Conservation (phyloP, 2,113 vertebrate genomes). For the Megalops atlanticus region DNA sequence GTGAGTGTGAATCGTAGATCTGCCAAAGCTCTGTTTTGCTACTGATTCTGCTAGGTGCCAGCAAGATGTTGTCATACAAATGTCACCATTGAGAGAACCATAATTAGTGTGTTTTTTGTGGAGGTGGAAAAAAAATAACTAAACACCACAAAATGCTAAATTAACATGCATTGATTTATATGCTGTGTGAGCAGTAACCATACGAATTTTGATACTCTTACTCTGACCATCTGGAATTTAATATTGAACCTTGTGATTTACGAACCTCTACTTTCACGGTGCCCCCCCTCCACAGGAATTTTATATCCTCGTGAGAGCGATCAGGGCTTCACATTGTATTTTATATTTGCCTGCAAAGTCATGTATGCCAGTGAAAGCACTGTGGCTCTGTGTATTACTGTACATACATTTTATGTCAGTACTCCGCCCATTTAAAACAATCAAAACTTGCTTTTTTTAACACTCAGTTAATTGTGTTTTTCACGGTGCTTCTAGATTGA, state of each 20-base stretch:
- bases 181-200: not conserved
- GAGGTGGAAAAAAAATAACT: no score
- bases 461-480: not conserved
- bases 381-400: not conserved
- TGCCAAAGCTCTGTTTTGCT: no score
- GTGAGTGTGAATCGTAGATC: no score
- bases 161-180: not conserved
- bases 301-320: not conserved
- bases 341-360: not conserved
- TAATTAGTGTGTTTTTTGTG: no score
- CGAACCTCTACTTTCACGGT: not conserved
- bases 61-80: no score
- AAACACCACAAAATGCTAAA: no score
- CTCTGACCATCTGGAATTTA: not conserved
- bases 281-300: not conserved
- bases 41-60: no score
- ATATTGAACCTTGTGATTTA: not conserved
- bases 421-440: not conserved
- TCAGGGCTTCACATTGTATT: not conserved
- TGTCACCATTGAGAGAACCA: no score
- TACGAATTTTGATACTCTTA: not conserved
- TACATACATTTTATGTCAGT: not conserved
- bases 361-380: not conserved
- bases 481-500: conserved; percentile 4
- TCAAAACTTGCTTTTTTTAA: not conserved